phyloP scores from a whole-genome alignment of 2,888 invertebrate species.

The Zootermopsis nevadensis region DNA sequence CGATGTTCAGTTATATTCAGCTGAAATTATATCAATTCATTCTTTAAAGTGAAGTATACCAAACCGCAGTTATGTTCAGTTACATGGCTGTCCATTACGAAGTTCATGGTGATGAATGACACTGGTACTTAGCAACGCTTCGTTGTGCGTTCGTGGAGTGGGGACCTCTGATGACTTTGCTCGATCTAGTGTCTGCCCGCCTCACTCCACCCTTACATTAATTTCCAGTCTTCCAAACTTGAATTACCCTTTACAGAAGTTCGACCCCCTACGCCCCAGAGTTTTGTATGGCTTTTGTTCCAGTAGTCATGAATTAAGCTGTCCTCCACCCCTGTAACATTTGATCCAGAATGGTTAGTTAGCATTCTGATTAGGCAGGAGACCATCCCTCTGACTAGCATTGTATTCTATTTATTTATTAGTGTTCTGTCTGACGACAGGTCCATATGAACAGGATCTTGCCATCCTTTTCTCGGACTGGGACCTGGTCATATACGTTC shows the following conservation, averaged over 20 bases:
- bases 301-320: neutral
- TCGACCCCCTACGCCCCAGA: neutral
- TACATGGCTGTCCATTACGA: too few species aligned
- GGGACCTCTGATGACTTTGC: neutral
- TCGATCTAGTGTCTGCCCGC: neutral
- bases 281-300: neutral
- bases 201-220: neutral
- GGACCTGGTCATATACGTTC: too few species aligned
- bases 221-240: constrained; percentile 8
- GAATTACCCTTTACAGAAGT: constrained; percentile 1
- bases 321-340: neutral
- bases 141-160: neutral
- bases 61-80: too few species aligned
- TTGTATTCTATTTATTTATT: neutral
- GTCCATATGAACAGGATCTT: too few species aligned
- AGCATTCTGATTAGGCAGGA: neutral
- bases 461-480: too few species aligned
- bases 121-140: too few species aligned
- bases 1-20: too few species aligned
- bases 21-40: too few species aligned
- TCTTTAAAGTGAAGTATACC: too few species aligned
- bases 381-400: neutral
- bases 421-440: too few species aligned
- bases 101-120: too few species aligned
- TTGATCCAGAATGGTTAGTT: constrained; percentile 4